Evolutionary conservation across 35 echinoderm and acorn worm genomes (phyloP).

Genomic region (Anneissia japonica): DNA sequence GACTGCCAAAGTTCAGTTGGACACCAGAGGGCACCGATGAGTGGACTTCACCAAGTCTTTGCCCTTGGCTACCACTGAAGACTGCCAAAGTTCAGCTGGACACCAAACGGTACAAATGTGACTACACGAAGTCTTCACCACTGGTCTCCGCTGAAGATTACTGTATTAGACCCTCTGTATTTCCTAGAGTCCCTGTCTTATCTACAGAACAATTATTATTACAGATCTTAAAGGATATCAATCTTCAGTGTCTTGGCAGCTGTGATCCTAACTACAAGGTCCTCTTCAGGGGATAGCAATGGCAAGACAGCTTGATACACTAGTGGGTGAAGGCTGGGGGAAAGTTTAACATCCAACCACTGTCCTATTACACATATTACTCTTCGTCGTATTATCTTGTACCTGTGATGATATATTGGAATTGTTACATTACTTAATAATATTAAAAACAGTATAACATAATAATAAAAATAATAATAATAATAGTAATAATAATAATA

Average conservation of each 20-base stretch:
- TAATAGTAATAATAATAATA: too few species aligned
- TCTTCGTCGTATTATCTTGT: constrained; percentile 77
- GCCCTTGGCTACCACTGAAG: too few species aligned
- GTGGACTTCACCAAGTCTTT: too few species aligned
- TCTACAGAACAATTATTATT: neutral
- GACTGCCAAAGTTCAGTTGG: too few species aligned
- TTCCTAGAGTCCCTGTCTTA: neutral
- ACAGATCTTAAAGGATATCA: constrained; percentile 88
- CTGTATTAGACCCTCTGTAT: neutral
- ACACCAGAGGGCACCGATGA: too few species aligned
- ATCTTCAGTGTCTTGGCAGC: constrained; percentile 85
- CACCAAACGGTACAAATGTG: too few species aligned
- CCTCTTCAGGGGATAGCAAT: constrained; percentile 63
- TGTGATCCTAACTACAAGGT: constrained; percentile 88
- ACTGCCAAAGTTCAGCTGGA: too few species aligned
- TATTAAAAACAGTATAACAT: too few species aligned
- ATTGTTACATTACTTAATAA: too few species aligned
- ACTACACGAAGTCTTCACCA: neutral
- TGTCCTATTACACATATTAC: constrained; percentile 95
- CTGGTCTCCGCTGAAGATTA: neutral
- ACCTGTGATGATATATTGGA: too few species aligned
- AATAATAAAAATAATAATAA: too few species aligned
- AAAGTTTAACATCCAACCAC: constrained; percentile 94
- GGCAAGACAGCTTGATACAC: constrained; percentile 92
- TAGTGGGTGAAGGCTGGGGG: constrained; percentile 74